Evolutionary conservation across 2,888 invertebrate genomes (phyloP), one percentile per base, ranked within the genome.

Genomic region (Pachymerium ferrugineum): DNA sequence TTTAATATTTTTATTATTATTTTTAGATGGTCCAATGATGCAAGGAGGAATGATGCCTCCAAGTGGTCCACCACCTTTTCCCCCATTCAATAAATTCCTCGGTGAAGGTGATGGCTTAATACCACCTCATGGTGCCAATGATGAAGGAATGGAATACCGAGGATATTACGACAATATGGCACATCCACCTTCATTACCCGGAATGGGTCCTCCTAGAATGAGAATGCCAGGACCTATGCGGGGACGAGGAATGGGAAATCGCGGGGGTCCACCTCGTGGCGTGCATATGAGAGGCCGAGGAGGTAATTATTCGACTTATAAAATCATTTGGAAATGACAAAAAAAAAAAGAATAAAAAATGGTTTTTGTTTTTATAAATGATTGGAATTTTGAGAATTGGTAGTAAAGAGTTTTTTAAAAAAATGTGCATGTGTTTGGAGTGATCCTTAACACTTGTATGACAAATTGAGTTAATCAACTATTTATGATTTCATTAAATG

Each of bases 231-330:
- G 73, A 33, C 33, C 74, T 1, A 42, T 70, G 38, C 16, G 70
- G 8, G 70, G 70, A 25, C 14, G 74, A 29, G 33, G 33, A 28
- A 69, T 33, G 74, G 62, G n/a, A n/a, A n/a, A n/a, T n/a, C n/a
- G n/a, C n/a, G n/a, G n/a, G n/a, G n/a, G 71, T 22, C 42, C 33
- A 29, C 29, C 72, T 33, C 8, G 47, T 25, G 35, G 72, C 42
- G 68, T 25, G 80, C 78, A 30, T 30, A 71, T 71, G 71, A 22
- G 71, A 38, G 71, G 33, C 10, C 33, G 71, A 19, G 71, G 71
- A 38, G 71, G 71, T 71, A 38, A 69, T 31, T 69, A 19, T 31
- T 31, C n/a, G n/a, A n/a, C n/a, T n/a, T n/a, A n/a, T n/a, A n/a
- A n/a, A n/a, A n/a, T n/a, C n/a, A n/a, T n/a, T n/a, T n/a, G n/a